Evolutionary conservation across 2,888 invertebrate genomes (phyloP).

Genomic region (Podotricha telesiphe): DNA sequence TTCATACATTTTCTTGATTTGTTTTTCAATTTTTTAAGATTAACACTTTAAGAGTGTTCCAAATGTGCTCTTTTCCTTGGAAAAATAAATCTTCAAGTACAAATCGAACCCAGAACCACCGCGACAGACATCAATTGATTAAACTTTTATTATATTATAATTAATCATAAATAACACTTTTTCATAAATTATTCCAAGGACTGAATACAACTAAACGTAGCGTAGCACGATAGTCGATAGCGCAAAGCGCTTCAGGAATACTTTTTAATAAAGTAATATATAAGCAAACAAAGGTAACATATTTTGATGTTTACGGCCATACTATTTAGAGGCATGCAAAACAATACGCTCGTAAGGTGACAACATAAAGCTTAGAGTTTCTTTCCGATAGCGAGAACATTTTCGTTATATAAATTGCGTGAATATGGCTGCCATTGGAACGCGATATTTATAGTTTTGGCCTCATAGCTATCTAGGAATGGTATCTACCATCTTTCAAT

Average conservation of each 20-base stretch:
- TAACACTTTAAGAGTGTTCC: too few relatives aligned
- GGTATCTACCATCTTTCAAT: slow-evolving; percentile 39
- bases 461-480: slow-evolving; percentile 34
- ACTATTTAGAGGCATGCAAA: slow-evolving; percentile 20
- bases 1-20: too few relatives aligned
- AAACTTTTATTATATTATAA: too few relatives aligned
- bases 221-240: not conserved
- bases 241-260: not conserved
- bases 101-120: too few relatives aligned
- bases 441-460: slow-evolving; percentile 38
- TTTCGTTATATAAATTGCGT: slow-evolving; percentile 38
- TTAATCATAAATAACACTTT: too few relatives aligned
- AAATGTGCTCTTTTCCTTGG: too few relatives aligned
- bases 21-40: too few relatives aligned
- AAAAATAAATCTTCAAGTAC: too few relatives aligned
- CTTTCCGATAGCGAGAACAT: slow-evolving; percentile 25
- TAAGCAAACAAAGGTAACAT: not conserved
- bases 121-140: too few relatives aligned
- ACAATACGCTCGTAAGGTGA: slow-evolving; percentile 21
- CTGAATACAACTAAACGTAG: not conserved
- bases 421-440: slow-evolving; percentile 42
- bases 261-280: slow-evolving; percentile 14
- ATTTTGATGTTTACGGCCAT: slow-evolving; percentile 6
- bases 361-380: slow-evolving; percentile 21
- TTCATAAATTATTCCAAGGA: too few relatives aligned